phyloP scores from a whole-genome alignment of 2,888 invertebrate species.

The Drosophila algonquin region DNA sequence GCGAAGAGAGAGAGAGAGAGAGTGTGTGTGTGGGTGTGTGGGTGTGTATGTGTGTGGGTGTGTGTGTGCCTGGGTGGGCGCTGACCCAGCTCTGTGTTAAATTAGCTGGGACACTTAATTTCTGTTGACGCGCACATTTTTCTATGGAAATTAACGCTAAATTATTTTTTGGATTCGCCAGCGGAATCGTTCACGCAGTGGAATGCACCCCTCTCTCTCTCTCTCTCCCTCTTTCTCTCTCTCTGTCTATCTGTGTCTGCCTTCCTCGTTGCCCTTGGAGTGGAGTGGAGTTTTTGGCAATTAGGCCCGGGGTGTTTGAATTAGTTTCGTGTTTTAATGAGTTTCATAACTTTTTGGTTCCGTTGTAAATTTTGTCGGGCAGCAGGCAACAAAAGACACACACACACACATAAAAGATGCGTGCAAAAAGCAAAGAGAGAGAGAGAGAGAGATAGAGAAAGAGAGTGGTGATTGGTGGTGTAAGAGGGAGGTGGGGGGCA shows the following conservation, averaged over 20 bases:
- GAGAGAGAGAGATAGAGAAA: constrained; percentile 23
- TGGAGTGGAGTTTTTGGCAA: constrained; percentile 55
- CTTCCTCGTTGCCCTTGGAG: constrained; percentile 27
- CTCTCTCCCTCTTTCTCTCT: not conserved
- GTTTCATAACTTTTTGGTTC: constrained; percentile 79
- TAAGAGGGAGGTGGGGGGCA: not conserved
- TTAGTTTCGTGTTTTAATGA: constrained; percentile 78
- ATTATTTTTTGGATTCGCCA: constrained; percentile 66
- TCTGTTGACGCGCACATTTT: constrained; percentile 79
- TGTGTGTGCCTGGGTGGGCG: constrained; percentile 27
- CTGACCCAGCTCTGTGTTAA: constrained; percentile 61
- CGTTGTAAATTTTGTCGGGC: constrained; percentile 70
- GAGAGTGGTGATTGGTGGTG: not conserved
- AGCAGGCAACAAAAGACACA: constrained; percentile 53
- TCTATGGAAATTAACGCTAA: constrained; percentile 79
- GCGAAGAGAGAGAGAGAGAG: not conserved
- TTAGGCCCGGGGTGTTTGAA: constrained; percentile 78
- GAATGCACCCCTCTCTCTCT: constrained; percentile 1
- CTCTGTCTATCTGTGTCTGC: not conserved
- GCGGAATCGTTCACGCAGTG: constrained; percentile 61
- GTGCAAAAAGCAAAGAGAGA: constrained; percentile 19
- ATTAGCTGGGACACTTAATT: constrained; percentile 79
- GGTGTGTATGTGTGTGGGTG: constrained; percentile 8
- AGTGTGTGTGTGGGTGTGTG: constrained; percentile 7
- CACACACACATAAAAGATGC: constrained; percentile 41